Conservation (phyloP, 2,888 invertebrate genomes). For the Andrena praecox region DNA sequence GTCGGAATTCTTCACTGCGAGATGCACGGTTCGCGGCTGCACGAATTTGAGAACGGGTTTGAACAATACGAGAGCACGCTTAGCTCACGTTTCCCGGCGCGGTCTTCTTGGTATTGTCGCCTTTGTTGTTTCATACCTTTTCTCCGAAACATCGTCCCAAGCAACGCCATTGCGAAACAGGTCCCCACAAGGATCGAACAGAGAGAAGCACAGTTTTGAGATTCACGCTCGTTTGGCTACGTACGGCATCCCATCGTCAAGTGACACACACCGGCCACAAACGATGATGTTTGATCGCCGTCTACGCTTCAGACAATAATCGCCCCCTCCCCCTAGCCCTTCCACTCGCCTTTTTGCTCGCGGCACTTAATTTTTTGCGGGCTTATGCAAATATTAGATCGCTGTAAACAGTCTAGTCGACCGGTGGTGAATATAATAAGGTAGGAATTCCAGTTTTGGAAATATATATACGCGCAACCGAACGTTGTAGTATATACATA, state of each 20-base stretch:
- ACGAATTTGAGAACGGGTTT: background rate
- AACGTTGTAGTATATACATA: background rate
- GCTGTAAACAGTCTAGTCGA: background rate
- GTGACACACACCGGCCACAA: constrained; percentile 57
- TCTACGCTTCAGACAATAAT: constrained; percentile 50
- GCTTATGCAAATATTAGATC: constrained; percentile 4
- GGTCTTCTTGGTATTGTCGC: background rate
- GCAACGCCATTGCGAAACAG: constrained; percentile 35
- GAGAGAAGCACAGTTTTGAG: constrained; percentile 18
- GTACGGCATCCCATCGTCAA: constrained; percentile 46
- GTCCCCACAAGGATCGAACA: background rate
- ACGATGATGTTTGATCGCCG: constrained; percentile 35
- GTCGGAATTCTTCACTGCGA: background rate
- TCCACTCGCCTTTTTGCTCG: constrained; percentile 31
- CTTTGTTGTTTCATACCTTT: constrained; percentile 26
- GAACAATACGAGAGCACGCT: background rate
- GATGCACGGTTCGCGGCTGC: background rate
- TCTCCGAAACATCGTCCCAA: constrained; percentile 39
- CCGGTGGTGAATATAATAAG: background rate
- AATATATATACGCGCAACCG: background rate
- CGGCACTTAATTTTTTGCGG: constrained; percentile 34
- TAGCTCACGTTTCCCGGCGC: constrained; percentile 5
- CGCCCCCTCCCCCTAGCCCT: constrained; percentile 29
- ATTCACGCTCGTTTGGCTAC: constrained; percentile 19
- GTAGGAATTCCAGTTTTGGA: background rate